These are phyloP conservation scores for Thyatira batis DNA, from an alignment of 2,888 invertebrate species.

Conservation along the genomic window DNA sequence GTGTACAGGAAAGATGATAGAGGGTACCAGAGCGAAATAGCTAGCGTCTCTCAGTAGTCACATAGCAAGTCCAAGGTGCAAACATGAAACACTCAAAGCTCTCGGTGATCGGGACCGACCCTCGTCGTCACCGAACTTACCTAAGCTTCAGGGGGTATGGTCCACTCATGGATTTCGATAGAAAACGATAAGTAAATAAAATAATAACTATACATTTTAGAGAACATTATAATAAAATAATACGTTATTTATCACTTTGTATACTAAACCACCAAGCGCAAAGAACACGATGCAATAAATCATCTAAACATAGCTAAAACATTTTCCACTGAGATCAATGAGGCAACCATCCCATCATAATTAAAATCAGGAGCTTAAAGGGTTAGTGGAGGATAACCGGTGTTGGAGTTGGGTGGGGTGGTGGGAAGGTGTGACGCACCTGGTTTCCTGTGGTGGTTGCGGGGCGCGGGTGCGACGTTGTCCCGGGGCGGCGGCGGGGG, in stretches of 20 bases:
- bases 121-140: conserved; percentile 72
- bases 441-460: conserved; percentile 75
- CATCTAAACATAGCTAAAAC: conserved; percentile 12
- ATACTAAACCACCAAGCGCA: conserved; percentile 1
- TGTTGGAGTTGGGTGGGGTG: conserved; percentile 3
- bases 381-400: conserved; percentile 8
- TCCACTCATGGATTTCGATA: conserved; percentile 33
- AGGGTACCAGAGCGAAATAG: conserved; percentile 81
- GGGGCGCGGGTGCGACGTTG: conserved; percentile 76
- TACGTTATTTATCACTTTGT: conserved; percentile 11
- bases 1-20: conserved; percentile 81
- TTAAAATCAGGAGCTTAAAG: conserved; percentile 33
- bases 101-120: conserved; percentile 73
- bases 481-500: conserved; percentile 94
- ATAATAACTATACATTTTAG: conserved; percentile 13
- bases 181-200: conserved; percentile 12
- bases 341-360: conserved; percentile 39
- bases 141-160: conserved; percentile 48
- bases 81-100: conserved; percentile 84
- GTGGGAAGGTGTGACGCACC: conserved; percentile 50
- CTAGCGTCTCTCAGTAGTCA: conserved; percentile 80
- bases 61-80: conserved; percentile 84
- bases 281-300: conserved; percentile 22
- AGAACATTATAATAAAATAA: conserved; percentile 15
- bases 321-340: conserved; percentile 21